phyloP scores from a whole-genome alignment of 2,888 invertebrate species.

The Ophraella communa region DNA sequence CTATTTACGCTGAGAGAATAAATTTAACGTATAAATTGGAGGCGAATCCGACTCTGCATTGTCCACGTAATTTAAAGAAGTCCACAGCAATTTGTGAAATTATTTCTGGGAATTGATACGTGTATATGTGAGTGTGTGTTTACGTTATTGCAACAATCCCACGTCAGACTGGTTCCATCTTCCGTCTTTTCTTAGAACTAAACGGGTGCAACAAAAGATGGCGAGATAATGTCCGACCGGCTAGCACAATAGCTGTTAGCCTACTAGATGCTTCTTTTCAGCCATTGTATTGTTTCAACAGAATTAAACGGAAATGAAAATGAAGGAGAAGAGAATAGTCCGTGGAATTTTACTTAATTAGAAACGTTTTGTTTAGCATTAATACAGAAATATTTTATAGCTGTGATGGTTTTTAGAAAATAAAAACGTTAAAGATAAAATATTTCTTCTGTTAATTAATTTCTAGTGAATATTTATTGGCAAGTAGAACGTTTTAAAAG shows the following conservation, averaged over 20 bases:
- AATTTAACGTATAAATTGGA: not conserved
- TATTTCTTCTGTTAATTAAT: no score
- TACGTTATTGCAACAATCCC: constrained; percentile 21
- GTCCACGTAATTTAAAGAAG: constrained; percentile 54
- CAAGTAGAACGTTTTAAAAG: no score
- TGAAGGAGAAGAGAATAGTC: not conserved
- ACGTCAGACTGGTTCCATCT: constrained; percentile 30
- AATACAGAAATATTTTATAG: not conserved
- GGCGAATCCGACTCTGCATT: not conserved
- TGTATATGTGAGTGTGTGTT: constrained; percentile 18
- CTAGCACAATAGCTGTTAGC: constrained; percentile 6
- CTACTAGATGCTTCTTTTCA: constrained; percentile 10
- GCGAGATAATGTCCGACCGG: constrained; percentile 12
- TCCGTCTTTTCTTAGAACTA: constrained; percentile 15
- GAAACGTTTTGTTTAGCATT: not conserved
- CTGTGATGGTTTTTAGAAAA: not conserved
- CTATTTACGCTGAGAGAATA: no score
- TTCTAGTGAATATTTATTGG: no score
- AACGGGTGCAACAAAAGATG: constrained; percentile 21
- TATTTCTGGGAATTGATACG: constrained; percentile 57
- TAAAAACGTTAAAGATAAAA: no score
- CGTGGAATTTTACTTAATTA: not conserved
- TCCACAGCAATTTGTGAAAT: constrained; percentile 61
- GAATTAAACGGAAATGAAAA: not conserved
- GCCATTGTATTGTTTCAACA: constrained; percentile 2